Base-by-base conservation (phyloP, 2,888 invertebrate species). In the Brenthis daphne region DNA sequence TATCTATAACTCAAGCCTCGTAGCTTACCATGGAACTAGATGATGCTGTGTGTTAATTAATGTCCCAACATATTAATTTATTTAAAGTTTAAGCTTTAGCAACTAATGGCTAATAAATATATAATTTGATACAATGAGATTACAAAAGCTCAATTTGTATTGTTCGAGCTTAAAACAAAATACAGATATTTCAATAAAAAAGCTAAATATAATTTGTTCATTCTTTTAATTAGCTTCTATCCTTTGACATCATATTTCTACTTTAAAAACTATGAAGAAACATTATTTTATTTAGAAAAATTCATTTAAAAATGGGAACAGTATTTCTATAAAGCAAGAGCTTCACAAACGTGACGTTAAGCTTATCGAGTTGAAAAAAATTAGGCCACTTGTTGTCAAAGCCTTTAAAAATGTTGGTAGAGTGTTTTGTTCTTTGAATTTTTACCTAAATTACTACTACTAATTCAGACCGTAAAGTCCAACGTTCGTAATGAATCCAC, bases 381-480 rank as follows among this genome's bases (percentile, higher is more conserved):
- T 60, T 60, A 60, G 60, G 50, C 50, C 60, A 60, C 33, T 60
- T 50, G 29, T 14, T 50, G 29, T 14, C n/a, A 50, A 29, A 16
- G 16, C 57, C 16, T 29, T n/a, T 6, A 12, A 33, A 29, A 50
- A 48, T 20, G 5, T 50, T 6, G 12, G 50, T 50, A 50, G 48
- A 33, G 33, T 24, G 48, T 48, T 60, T 33, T 55, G 20, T 48
- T 33, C 53, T 47, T 43, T 66, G 64, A 57, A 53, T 57, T 57
- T 56, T 54, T 50, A 61, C 54, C 48, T 57, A 63, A 60, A 60
- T 60, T 50, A 60, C 60, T 29, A 43, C 37, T 43, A 11, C 11
- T 29, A 12, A 50, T 58, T 70, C 24, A 63, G 58, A 67, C 57
- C 63, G 43, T 53, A 57, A 54, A 57, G 57, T 57, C 33, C 48